Conservation (phyloP, 1,140 invertebrate genomes). For the Bombus confusus region DNA sequence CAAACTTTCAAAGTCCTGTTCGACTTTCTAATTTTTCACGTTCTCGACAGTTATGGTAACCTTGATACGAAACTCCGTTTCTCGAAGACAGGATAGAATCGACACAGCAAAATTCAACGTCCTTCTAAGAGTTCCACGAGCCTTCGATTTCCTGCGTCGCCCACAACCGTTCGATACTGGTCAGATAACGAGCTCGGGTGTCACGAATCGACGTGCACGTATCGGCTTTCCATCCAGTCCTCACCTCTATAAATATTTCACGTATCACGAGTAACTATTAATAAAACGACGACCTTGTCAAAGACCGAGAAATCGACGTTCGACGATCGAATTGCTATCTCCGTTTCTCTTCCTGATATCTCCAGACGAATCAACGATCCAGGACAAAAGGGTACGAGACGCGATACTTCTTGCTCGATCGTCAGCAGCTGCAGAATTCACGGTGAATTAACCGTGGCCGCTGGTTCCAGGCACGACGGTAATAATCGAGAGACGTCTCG, state of each 20-base stretch:
- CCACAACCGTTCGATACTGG: not conserved
- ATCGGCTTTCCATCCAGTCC: not conserved
- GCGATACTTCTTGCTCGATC: not conserved
- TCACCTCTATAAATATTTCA: slow-evolving; percentile 18
- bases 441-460: slow-evolving; percentile 46
- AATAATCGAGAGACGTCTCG: slow-evolving; percentile 24
- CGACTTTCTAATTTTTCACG: not conserved
- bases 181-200: not conserved
- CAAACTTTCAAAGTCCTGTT: not conserved
- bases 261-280: slow-evolving; percentile 6
- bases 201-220: not conserved
- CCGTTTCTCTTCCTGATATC: not conserved
- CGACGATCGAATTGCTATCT: not conserved
- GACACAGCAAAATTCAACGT: not conserved
- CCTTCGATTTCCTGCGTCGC: not conserved
- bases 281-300: slow-evolving; percentile 32
- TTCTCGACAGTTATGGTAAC: not conserved
- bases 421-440: slow-evolving; percentile 49
- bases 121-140: not conserved
- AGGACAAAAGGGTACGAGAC: not conserved
- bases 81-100: not conserved
- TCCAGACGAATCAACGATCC: slow-evolving; percentile 26
- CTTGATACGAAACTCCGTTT: not conserved
- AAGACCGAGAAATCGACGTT: slow-evolving; percentile 28
- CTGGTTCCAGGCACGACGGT: not conserved